Base-by-base conservation (phyloP, 1,140 invertebrate species). In the Drosophila mauritiana region DNA sequence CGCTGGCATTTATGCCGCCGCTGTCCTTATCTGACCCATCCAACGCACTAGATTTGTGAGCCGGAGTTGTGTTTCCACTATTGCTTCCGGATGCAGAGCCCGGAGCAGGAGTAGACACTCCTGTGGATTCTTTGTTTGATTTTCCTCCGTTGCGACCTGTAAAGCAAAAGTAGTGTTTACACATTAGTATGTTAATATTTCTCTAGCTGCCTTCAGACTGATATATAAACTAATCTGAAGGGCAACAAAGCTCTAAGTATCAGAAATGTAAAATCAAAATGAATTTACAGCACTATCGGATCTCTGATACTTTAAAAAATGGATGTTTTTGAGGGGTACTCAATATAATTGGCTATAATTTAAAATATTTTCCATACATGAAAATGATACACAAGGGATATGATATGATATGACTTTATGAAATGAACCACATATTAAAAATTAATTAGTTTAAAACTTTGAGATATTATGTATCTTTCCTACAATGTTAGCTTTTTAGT, bases 71-170 rank as follows among this genome's bases (percentile, higher is more conserved):
- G 36, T 88, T 89, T n/a, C 85, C 85, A 36, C 82, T 80, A 10
- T 90, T 90, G 25, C 86, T 80, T 34, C 86, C 80, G 3, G 85
- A 90, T 0, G 84, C 52, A 0, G 84, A 90, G 7, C 84, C 84
- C 0, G 73, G 84, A 7, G 80, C 80, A 3, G 84, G 75, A 4
- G 83, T 84, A 12, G 76, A 73, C 27, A 36, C 57, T 40, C 70
- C 73, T 1, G 68, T 54, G 42, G 72, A 64, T 22, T 92, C 91
- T 61, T 92, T 92, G 36, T 91, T 91, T 0, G 93, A 93, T 53
- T 94, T 94, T 25, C 93, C 92, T 13, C 92, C 92, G 57, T 92
- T 92, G 31, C 54, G 94, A 90, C 77, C 94, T 94, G 68, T 27
- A 81, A 90, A 40, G 1, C 36, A 57, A 22, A n/a, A 40, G 40